These are phyloP conservation scores for Drosophila persimilis DNA, from an alignment of 1,140 invertebrate species.

Conservation along the genomic window DNA sequence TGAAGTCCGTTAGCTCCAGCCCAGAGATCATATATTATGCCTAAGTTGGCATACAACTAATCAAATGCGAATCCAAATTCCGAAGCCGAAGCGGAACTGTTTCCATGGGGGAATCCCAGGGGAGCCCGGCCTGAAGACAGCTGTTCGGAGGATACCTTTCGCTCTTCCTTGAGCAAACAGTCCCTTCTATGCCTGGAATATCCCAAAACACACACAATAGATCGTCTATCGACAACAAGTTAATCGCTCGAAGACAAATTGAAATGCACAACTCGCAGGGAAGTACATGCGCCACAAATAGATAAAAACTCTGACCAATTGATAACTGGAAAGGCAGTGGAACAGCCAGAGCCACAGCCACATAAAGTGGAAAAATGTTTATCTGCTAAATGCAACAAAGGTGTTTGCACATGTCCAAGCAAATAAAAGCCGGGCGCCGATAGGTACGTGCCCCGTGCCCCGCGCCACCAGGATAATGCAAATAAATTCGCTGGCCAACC, in stretches of 20 bases:
- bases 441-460: conserved; percentile 33
- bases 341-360: not conserved
- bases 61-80: conserved; percentile 55
- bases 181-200: too few relatives aligned
- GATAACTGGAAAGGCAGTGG: conserved; percentile 56
- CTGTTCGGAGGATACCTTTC: too few relatives aligned
- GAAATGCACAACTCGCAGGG: conserved; percentile 44
- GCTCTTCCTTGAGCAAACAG: too few relatives aligned
- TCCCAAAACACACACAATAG: not conserved
- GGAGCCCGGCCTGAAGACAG: too few relatives aligned
- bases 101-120: conserved; percentile 15
- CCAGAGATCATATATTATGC: conserved; percentile 61
- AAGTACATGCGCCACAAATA: conserved; percentile 15
- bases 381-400: conserved; percentile 69
- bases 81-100: conserved; percentile 26
- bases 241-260: conserved; percentile 65
- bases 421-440: conserved; percentile 51
- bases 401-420: conserved; percentile 80
- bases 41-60: conserved; percentile 68
- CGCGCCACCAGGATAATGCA: conserved; percentile 66
- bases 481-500: conserved; percentile 72
- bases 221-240: conserved; percentile 27
- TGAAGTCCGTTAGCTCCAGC: conserved; percentile 40
- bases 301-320: conserved; percentile 54
- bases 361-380: conserved; percentile 55